phyloP scores from a whole-genome alignment of 2,113 vertebrate genomes.

The cattle (Bos taurus) region ARS-UCD2.0 NC_037339.1:2652001-2652500 shows the following conservation, averaged over 20 bases:
- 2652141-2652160: not conserved
- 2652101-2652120: not conserved
- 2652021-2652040: not conserved
- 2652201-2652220: not conserved
- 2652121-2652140: not conserved
- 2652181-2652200: not conserved
- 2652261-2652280: not conserved
- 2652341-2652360: not conserved
- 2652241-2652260: not conserved
- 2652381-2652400: not conserved
- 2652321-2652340: not conserved
- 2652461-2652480: not conserved
- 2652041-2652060: not conserved
- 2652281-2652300: not conserved
- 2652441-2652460: conserved; percentile 24
- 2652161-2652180: not conserved
- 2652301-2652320: not conserved
- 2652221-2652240: not conserved
- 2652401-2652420: conserved; percentile 43
- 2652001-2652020: not conserved
- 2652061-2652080: not conserved
- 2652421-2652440: conserved; percentile 33
- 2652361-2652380: not conserved
- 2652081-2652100: not conserved
- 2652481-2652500: not conserved